A percentile compares a stretch with the other conserved stretches of the same genome.
Evolutionary conservation across 1,140 invertebrate genomes (phyloP).

Genomic region (Conopomorpha cramerella): DNA sequence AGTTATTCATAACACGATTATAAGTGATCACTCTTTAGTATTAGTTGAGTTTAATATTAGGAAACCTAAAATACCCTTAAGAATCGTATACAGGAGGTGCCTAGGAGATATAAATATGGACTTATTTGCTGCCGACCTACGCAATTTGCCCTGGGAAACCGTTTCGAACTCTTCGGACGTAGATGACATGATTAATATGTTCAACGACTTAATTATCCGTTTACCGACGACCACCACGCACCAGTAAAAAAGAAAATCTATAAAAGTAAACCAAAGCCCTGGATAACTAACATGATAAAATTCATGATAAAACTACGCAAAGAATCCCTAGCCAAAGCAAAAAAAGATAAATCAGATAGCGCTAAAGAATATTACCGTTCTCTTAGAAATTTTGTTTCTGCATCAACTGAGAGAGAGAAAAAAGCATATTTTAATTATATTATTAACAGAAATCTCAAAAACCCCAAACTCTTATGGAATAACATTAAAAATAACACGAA

Average conservation of each 20-base stretch:
- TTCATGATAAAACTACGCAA: neutral
- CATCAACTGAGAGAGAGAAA: neutral
- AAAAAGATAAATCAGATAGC: neutral
- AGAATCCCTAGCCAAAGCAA: neutral
- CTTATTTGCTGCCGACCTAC: neutral
- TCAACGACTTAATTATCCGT: neutral
- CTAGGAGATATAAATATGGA: neutral
- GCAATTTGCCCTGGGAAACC: neutral
- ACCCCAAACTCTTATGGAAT: neutral
- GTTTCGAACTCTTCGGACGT: neutral
- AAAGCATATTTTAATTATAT: neutral
- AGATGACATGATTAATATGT: neutral
- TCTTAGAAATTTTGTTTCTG: neutral
- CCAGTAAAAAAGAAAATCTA: neutral
- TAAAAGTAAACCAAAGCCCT: neutral
- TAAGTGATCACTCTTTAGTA: slow-evolving; percentile 1
- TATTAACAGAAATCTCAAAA: neutral
- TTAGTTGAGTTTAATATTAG: neutral
- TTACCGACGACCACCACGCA: neutral
- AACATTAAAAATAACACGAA: neutral
- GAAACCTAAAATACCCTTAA: neutral
- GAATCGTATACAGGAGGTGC: neutral
- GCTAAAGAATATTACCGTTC: slow-evolving; percentile 2
- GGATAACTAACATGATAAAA: neutral
- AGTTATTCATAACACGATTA: neutral